Evolutionary conservation across 2,113 vertebrate species (phyloP), one percentile per base, ranked within the genome.

Genomic region (Ceyx cyanopectus): DNA sequence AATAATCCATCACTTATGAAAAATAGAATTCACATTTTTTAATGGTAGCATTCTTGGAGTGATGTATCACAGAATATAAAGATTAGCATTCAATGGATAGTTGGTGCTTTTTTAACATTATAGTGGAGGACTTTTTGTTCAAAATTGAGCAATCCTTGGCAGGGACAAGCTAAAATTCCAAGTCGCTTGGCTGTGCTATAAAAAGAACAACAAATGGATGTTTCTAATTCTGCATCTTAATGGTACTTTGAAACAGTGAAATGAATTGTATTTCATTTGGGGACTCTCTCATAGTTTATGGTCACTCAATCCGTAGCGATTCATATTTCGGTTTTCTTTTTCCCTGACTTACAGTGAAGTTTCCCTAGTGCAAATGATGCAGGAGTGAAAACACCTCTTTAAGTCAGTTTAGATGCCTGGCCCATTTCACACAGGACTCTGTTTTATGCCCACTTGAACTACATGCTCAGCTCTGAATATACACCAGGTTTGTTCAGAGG

Each of bases 1-100:
- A 95, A 97, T 97, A 98, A 98, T 98, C 96, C 97, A 98, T 98
- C 98, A 98, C 96, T 97, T 97, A 97, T 96, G 95, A 97, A 98
- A 98, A 97, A 97, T 96, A 97, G 94, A 97, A 97, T 96, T 96
- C 96, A 96, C 95, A 95, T 98, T 97, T 97, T 97, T 96, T 97
- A 97, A 96, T 97, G 93, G 95, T 96, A 97, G 86, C 92, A 97
- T 98, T 98, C 97, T 97, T 97, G 97, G 95, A 87, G 93, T 63
- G 79, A 96, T 97, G 89, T 95, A 97, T 97, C 96, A 97, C 87
- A 97, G 92, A 97, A 96, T 90, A 97, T 97, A 97, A 97, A 97
- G 97, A 97, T 98, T 97, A 97, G 92, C 96, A 91, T 96, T 97
- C 97, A 96, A 92, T 79, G 92, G 96, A 97, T 89, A 87, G 95